Evolutionary conservation across 2,888 invertebrate genomes (phyloP), one percentile per base, ranked within the genome.

Genomic region (Cyrtodaria siliqua): DNA sequence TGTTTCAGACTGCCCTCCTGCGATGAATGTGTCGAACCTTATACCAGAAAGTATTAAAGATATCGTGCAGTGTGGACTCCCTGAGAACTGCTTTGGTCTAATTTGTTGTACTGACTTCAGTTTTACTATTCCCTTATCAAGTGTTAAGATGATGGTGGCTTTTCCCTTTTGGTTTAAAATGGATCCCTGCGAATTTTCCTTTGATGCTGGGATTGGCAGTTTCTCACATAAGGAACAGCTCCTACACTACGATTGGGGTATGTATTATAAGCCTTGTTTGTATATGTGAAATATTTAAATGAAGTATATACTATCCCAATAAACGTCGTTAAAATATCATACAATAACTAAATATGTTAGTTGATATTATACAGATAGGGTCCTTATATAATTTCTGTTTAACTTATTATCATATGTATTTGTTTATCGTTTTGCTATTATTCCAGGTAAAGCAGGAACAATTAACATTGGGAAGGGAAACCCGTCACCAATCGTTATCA

Each of bases 41-140:
- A 55, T 75, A 16, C 79, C 74, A 26, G 60, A 29, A 6, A 26
- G 24, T 6, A 24, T 79, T 24, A 67, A 63, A 50, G 40, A 80
- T 16, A 64, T 50, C 16, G 49, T 83, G 20, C 52, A 38, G 18
- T 83, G 82, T 47, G 42, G 44, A n/a, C 55, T 80, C 33, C 50
- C 73, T 4, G 68, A 81, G 12, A 74, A 76, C 57, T 83, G 82
- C 67, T 74, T 83, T 49, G 82, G 82, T 33, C 18, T 83, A 2
- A 47, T 61, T 16, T 83, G 82, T 42, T 83, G 82, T 64, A 57
- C 70, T 12, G 71, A 68, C 6, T 57, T 81, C 33, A 29, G 49
- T n/a, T 79, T 79, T 44, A 57, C 47, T 4, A 67, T 79, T n/a
- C 79, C 79, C 18, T 24, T 79, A 18, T 62, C 70, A 24, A 49